Evolutionary conservation across 1,140 invertebrate genomes (phyloP).

Genomic region (Orchesella cincta): DNA sequence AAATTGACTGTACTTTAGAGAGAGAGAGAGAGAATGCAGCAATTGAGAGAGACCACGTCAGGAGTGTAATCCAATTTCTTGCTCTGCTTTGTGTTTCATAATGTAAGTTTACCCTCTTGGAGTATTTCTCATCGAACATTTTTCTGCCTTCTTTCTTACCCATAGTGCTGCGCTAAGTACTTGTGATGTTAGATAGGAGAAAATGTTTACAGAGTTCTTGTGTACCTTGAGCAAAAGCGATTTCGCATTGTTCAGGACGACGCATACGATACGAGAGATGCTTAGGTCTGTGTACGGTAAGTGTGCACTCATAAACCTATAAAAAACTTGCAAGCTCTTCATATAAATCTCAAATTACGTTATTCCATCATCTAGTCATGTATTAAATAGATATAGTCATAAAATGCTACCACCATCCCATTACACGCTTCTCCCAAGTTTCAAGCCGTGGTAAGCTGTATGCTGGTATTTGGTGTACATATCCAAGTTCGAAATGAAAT

Average conservation of each 20-base stretch:
- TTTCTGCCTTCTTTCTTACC: not conserved
- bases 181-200: not conserved
- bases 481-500: no score
- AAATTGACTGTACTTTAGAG: slow-evolving; percentile 2
- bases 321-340: not conserved
- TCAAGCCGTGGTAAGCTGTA: no score
- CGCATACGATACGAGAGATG: not conserved
- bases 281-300: not conserved
- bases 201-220: not conserved
- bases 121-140: not conserved
- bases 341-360: not conserved
- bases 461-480: no score
- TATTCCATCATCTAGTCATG: not conserved
- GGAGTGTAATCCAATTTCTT: slow-evolving; percentile 12
- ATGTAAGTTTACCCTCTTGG: not conserved
- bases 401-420: no score
- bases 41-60: slow-evolving; percentile 7
- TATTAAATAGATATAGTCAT: not conserved
- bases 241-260: not conserved
- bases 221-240: not conserved
- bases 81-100: slow-evolving; percentile 6
- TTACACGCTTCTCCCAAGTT: no score
- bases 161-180: not conserved
- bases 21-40: not conserved
- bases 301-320: not conserved